Percentiles rank a stretch among this genome's conserved stretches.
These are phyloP conservation scores for Pelosia muscerda DNA, from an alignment of 2,888 invertebrate species.

Conservation along the genomic window DNA sequence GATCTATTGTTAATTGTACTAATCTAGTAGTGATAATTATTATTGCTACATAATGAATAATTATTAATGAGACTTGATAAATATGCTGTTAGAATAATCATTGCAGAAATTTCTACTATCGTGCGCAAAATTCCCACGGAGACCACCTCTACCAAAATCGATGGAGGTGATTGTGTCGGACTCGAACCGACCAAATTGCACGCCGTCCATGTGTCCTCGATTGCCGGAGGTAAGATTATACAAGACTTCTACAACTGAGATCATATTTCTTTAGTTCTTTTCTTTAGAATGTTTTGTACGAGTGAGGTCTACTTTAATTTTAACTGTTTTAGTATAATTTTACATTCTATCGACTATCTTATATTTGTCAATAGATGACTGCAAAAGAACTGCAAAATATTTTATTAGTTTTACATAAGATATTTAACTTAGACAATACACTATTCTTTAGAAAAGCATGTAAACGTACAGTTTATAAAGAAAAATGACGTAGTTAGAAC, in stretches of 20 bases:
- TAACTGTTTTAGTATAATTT: background rate
- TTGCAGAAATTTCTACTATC: too few species aligned
- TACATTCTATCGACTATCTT: background rate
- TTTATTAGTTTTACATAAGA: background rate
- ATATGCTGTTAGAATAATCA: background rate
- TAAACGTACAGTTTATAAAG: background rate
- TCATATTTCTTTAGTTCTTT: background rate
- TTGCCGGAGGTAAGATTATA: too few species aligned
- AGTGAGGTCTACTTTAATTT: background rate
- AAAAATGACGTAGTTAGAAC: conserved; percentile 6
- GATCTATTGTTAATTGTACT: too few species aligned
- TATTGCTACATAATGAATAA: too few species aligned
- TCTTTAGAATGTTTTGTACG: background rate
- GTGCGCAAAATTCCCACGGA: too few species aligned
- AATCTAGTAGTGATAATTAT: too few species aligned
- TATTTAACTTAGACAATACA: background rate
- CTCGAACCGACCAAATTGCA: too few species aligned
- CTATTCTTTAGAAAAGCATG: background rate
- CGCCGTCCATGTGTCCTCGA: too few species aligned
- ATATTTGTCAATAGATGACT: background rate
- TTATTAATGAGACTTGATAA: too few species aligned
- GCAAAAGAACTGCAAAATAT: background rate
- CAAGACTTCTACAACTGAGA: background rate
- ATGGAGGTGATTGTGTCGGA: too few species aligned
- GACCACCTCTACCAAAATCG: too few species aligned